These are phyloP conservation scores for Goniozus legneri DNA, from an alignment of 1,140 invertebrate genomes.

Conservation along the genomic window DNA sequence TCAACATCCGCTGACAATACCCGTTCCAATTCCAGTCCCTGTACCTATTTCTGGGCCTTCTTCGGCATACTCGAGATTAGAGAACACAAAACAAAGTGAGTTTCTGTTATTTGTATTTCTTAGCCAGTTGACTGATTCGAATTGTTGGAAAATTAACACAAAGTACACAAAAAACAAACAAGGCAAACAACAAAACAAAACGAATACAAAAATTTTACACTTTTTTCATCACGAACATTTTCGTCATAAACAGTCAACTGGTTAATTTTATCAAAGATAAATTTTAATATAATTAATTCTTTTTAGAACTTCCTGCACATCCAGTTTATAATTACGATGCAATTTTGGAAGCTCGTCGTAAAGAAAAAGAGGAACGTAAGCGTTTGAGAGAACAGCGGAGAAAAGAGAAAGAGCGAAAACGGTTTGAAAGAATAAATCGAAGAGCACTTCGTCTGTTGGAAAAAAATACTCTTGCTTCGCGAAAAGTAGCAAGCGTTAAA, in stretches of 20 bases:
- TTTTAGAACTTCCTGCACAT: slow-evolving; percentile 26
- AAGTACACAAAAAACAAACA: no score
- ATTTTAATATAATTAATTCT: neutral
- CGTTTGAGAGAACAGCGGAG: slow-evolving; percentile 37
- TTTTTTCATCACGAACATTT: neutral
- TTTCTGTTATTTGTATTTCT: no score
- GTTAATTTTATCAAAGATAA: neutral
- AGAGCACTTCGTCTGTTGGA: slow-evolving; percentile 36
- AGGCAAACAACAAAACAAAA: no score
- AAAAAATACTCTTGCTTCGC: slow-evolving; percentile 18
- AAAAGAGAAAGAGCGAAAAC: slow-evolving; percentile 36
- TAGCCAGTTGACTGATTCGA: no score
- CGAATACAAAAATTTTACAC: neutral
- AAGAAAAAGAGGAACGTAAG: slow-evolving; percentile 48
- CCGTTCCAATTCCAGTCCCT: slow-evolving; percentile 29
- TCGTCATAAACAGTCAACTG: neutral
- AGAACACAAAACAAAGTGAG: no score
- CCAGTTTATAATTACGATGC: slow-evolving; percentile 51
- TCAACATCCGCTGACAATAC: no score
- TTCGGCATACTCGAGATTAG: no score
- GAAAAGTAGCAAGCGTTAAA: slow-evolving; percentile 2
- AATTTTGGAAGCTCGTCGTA: slow-evolving; percentile 43
- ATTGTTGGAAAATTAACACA: no score
- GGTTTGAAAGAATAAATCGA: slow-evolving; percentile 34
- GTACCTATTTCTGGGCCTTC: slow-evolving; percentile 25